A percentile compares a stretch with the other conserved stretches of the same genome.
Conservation (phyloP, 2,888 invertebrate species). For the Caenorhabditis wallacei region DNA sequence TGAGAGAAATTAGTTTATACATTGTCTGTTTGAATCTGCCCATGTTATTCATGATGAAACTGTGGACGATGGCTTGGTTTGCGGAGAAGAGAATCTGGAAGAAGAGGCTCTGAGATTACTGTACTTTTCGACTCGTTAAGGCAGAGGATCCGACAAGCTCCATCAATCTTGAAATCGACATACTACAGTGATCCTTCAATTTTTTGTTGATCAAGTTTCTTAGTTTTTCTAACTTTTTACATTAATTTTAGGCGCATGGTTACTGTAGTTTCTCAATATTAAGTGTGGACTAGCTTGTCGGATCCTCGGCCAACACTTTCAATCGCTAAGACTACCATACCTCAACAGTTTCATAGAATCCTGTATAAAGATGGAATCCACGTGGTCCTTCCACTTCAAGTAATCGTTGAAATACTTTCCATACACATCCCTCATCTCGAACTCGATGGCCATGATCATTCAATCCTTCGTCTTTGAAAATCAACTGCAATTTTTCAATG, state of each 20-base stretch:
- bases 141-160: too few species aligned
- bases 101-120: neutral
- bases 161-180: too few species aligned
- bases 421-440: slow-evolving; percentile 25
- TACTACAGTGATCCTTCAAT: too few species aligned
- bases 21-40: slow-evolving; percentile 10
- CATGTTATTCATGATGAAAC: slow-evolving; percentile 23
- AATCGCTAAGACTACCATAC: neutral
- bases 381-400: neutral
- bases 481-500: slow-evolving; percentile 13
- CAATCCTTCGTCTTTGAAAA: slow-evolving; percentile 34
- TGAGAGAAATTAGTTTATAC: slow-evolving; percentile 15
- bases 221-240: too few species aligned
- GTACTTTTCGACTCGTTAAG: too few species aligned
- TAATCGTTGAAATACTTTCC: slow-evolving; percentile 33
- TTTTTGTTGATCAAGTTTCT: too few species aligned
- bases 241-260: too few species aligned
- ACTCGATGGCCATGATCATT: neutral
- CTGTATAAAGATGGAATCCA: slow-evolving; percentile 21
- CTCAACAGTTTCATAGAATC: slow-evolving; percentile 18
- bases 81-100: slow-evolving; percentile 40
- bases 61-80: slow-evolving; percentile 1
- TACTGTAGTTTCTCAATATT: too few species aligned
- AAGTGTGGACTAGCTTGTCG: too few species aligned
- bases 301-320: too few species aligned